Conservation (phyloP, 2,888 invertebrate genomes). For the Cartodere bifasciata region DNA sequence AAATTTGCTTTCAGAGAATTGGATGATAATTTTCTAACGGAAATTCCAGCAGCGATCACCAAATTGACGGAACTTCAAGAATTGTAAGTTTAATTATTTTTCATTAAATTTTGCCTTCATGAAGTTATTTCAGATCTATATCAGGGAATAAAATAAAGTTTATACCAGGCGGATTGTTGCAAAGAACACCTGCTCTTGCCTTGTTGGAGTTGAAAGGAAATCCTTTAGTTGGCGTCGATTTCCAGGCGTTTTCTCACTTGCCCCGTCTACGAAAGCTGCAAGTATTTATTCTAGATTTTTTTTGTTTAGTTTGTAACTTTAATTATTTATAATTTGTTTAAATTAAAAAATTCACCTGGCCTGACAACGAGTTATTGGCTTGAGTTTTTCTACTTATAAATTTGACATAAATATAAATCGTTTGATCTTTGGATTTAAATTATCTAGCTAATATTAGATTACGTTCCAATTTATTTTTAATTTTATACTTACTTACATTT, state of each 20-base stretch:
- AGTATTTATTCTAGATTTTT: no score
- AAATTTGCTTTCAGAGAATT: constrained; percentile 48
- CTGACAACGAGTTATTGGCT: no score
- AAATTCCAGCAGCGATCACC: constrained; percentile 63
- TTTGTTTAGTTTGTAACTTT: no score
- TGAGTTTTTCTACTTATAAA: no score
- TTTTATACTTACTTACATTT: background rate
- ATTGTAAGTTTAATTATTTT: constrained; percentile 76
- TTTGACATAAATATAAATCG: no score
- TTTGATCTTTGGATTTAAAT: no score
- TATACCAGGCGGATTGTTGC: constrained; percentile 58
- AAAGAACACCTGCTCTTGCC: constrained; percentile 52
- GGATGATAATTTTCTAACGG: constrained; percentile 60
- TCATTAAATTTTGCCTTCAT: no score
- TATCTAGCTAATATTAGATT: no score
- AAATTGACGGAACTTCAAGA: constrained; percentile 67
- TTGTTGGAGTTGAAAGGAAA: constrained; percentile 75
- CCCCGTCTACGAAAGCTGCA: constrained; percentile 69
- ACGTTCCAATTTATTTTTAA: constrained; percentile 1
- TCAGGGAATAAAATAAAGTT: constrained; percentile 71
- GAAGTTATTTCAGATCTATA: constrained; percentile 55
- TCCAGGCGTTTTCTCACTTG: constrained; percentile 60
- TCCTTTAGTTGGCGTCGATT: constrained; percentile 59
- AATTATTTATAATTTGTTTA: no score
- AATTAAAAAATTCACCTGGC: no score